A percentile compares a stretch with the other conserved stretches of the same genome.
phyloP scores from a whole-genome alignment of 1,140 invertebrate species.

The Drosophila varians region DNA sequence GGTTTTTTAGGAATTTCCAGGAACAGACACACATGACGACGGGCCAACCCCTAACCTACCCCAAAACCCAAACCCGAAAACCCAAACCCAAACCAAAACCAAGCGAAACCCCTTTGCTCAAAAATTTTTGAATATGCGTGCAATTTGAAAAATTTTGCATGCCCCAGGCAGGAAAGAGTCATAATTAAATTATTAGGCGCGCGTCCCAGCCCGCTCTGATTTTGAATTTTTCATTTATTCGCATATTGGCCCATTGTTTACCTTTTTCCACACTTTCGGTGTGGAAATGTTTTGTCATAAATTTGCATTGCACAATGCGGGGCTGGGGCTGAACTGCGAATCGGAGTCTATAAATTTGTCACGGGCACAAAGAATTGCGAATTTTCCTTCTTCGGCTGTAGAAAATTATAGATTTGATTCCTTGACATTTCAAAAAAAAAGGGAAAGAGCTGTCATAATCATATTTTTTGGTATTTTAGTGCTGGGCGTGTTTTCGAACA shows the following conservation, averaged over 20 bases:
- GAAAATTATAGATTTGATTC: constrained; percentile 63
- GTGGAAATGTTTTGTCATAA: constrained; percentile 76
- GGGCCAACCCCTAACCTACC: constrained; percentile 39
- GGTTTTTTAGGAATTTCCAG: constrained; percentile 27
- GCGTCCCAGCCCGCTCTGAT: constrained; percentile 55
- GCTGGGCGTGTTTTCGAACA: constrained; percentile 48
- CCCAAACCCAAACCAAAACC: neutral
- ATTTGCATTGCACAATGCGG: constrained; percentile 72
- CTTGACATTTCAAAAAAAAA: constrained; percentile 26
- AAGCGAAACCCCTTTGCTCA: constrained; percentile 50
- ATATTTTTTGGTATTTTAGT: constrained; percentile 69
- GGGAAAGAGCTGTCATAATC: constrained; percentile 69
- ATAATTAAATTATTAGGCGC: constrained; percentile 77
- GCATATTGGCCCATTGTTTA: constrained; percentile 57
- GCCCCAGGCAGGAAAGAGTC: constrained; percentile 47
- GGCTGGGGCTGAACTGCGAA: constrained; percentile 20
- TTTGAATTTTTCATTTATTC: constrained; percentile 4
- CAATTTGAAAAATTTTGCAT: constrained; percentile 72
- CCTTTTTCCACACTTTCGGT: constrained; percentile 57
- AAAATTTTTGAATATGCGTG: constrained; percentile 56
- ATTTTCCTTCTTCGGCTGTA: constrained; percentile 39
- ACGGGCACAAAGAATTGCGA: constrained; percentile 26
- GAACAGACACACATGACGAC: constrained; percentile 35
- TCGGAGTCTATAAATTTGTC: constrained; percentile 56
- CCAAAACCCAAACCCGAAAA: constrained; percentile 9